Base-by-base conservation (phyloP, 2,797 vertebrate species). In the Tympanoctomys barrerae region DNA sequence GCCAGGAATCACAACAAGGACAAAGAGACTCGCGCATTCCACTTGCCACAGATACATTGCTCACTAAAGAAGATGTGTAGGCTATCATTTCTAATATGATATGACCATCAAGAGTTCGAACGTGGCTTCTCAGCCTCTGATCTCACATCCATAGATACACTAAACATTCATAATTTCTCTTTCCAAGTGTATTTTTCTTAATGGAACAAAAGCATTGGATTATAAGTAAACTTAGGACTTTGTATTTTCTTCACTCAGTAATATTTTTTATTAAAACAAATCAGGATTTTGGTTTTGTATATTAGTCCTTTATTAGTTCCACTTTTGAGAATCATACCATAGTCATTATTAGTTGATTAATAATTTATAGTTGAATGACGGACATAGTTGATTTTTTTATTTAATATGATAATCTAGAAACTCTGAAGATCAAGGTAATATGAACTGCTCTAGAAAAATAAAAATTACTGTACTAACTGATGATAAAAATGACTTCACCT, bases 381-480 rank as follows among this genome's bases (percentile, higher is more conserved):
- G 57, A 22, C 49, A 59, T 59, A 21, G 19, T 59, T 59, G 57
- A 59, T 59, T 57, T 19, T 19, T 19, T 59, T 19, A 59, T 66
- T 75, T 42, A 80, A 89, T 49, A 83, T 95, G 85, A 36, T 82
- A 61, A 89, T 68, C 11, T 14, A 54, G 18, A 84, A 86, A 79
- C 62, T 39, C 57, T 87, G 39, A 91, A 89, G n/a, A 70, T 28
- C 31, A 89, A 49, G 5, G 57, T 70, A 82, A 92, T 61, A 4
- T 22, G 52, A 92, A 59, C n/a, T 49, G 5, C n/a, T 54, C 39
- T 14, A 70, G 22, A 97, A 24, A 87, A 70, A 75, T 70, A 75
- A 89, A 89, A 81, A 84, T 64, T 33, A 71, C 13, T 59, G 11
- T 8, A 79, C 8, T 79, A 80, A 2, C 22, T 36, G 36, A 31